Conservation (phyloP, 2,113 vertebrate species). For the Bolborhynchus lineola region DNA sequence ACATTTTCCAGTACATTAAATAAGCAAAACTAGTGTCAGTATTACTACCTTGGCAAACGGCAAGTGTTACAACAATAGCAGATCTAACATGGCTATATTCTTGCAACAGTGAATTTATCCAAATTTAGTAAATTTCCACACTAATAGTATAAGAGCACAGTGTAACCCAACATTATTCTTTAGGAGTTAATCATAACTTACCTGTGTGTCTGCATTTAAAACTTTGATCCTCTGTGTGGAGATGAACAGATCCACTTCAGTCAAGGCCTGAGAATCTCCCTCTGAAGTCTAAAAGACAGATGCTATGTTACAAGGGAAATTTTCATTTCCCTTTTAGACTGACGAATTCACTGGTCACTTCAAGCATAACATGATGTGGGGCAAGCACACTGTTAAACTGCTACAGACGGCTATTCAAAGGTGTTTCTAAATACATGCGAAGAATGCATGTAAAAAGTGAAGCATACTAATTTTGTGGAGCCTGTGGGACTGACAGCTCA, state of each 20-base stretch:
- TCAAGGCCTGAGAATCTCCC: slow-evolving; percentile 88
- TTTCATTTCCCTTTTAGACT: not conserved
- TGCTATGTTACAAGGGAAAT: not conserved
- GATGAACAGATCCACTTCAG: slow-evolving; percentile 97
- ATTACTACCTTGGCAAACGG: not conserved
- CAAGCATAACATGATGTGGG: not conserved
- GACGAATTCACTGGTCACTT: not conserved
- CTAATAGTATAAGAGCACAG: not conserved
- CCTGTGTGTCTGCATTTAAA: slow-evolving; percentile 97
- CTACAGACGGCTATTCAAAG: not conserved
- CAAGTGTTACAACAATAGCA: not conserved
- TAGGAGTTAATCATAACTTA: slow-evolving; percentile 27
- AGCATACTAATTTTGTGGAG: not conserved
- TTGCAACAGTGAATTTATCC: not conserved
- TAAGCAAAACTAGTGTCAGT: not conserved
- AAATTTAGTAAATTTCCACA: not conserved
- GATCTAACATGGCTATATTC: not conserved
- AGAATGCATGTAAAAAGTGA: not conserved
- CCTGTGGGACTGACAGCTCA: not conserved
- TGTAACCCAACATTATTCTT: not conserved
- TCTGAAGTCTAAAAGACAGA: slow-evolving; percentile 83
- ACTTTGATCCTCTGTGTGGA: slow-evolving; percentile 99
- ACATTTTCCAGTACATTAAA: not conserved
- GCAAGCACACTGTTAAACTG: not conserved
- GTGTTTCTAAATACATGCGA: slow-evolving; percentile 25